Conservation (phyloP, 2,888 invertebrate genomes). For the Isotomurus palustris region DNA sequence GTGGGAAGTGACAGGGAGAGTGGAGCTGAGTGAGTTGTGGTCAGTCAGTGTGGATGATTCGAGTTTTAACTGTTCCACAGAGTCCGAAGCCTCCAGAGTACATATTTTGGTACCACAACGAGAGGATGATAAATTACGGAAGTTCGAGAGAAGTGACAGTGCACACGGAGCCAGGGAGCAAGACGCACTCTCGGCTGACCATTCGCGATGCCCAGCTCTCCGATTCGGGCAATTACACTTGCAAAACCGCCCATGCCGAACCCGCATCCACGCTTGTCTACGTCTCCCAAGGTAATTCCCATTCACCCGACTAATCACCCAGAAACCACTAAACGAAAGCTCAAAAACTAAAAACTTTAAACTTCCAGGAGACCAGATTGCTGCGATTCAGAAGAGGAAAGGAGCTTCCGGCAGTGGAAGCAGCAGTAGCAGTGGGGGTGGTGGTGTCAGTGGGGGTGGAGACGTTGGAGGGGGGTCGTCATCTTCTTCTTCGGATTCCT, state of each 20-base stretch:
- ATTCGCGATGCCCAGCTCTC: conserved; percentile 75
- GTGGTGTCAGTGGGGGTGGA: no score
- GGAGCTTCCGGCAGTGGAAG: conserved; percentile 49
- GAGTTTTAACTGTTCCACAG: conserved; percentile 54
- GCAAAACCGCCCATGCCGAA: conserved; percentile 83
- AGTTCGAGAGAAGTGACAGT: conserved; percentile 52
- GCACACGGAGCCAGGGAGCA: conserved; percentile 75
- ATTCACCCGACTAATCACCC: no score
- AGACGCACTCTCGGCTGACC: conserved; percentile 78
- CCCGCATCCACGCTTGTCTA: conserved; percentile 84
- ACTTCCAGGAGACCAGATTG: conserved; percentile 80
- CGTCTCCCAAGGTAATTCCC: conserved; percentile 81
- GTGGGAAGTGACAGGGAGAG: no score
- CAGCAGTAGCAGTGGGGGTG: conserved; percentile 25
- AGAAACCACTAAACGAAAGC: no score
- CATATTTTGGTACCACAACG: conserved; percentile 93
- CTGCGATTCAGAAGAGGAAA: conserved; percentile 78
- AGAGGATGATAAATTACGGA: conserved; percentile 86
- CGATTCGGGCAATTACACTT: conserved; percentile 88
- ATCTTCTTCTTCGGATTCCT: no score
- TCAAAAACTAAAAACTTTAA: not conserved
- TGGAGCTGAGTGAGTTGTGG: no score
- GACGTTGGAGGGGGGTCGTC: no score
- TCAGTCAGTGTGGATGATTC: no score
- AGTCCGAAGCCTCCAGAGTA: conserved; percentile 89